Base-by-base conservation (phyloP, 2,888 invertebrate species). In the Heliothis peltigera region DNA sequence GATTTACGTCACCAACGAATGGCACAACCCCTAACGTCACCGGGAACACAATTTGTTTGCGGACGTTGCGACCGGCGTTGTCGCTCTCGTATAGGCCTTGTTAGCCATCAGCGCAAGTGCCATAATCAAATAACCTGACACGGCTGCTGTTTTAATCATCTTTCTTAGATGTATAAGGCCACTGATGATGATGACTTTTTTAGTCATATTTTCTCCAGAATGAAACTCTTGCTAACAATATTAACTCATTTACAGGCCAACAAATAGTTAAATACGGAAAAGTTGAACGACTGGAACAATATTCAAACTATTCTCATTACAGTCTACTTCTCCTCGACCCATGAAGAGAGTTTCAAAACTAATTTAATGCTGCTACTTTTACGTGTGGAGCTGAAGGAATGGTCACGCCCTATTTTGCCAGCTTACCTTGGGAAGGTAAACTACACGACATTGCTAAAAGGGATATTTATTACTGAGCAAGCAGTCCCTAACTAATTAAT, bases 261-360 rank as follows among this genome's bases (percentile, higher is more conserved):
- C 22, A 7, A 35, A 19, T 32, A n/a, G n/a, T n/a, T n/a, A 12
- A 46, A 25, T 42, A 8, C n/a, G n/a, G 1, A 35, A 35, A 43
- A 22, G 15, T 61, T 35, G 2, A 12, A 17, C 35, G 12, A 43
- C n/a, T 15, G 4, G 7, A 22, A 19, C 39, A 22, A 21, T 15
- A 35, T 6, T 17, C 8, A 28, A 71, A 72, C 63, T 68, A 18
- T 18, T 18, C 62, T 47, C 10, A 49, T 71, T 71, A 28, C 12
- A 52, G 35, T 21, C 32, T 5, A 12, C 5, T 25, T 19, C 15
- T 18, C 15, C n/a, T 39, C n/a, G 6, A n/a, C 5, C 22, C 17
- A n/a, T 1, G n/a, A 15, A 21, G 17, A 42, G 39, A 6, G 39
- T n/a, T 39, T 39, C 6, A 39, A 4, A 39, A n/a, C 39, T 39